Conservation (phyloP, 2,888 invertebrate genomes). For the Mimachlamys varia region DNA sequence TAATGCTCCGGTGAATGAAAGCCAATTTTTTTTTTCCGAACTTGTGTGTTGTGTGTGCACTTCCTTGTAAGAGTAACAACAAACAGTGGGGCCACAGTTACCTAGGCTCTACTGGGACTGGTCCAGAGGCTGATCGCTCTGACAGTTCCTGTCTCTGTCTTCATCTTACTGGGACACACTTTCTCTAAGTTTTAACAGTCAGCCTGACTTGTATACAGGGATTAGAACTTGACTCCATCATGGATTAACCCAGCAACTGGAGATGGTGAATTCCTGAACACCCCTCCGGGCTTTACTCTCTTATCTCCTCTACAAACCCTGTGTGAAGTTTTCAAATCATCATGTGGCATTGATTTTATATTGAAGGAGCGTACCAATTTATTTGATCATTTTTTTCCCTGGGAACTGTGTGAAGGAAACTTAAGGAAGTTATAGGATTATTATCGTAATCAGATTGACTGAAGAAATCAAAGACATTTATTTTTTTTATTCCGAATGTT, state of each 20-base stretch:
- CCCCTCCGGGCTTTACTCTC: not conserved
- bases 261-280: not conserved
- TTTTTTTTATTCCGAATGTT: not conserved
- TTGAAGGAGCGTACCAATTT: slow-evolving; percentile 4
- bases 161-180: not conserved
- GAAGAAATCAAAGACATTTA: not conserved
- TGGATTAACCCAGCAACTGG: not conserved
- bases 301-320: not conserved
- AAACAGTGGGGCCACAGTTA: not conserved
- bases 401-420: not conserved
- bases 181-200: not conserved
- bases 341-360: slow-evolving; percentile 32
- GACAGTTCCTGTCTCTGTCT: not conserved
- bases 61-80: slow-evolving; percentile 17
- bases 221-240: not conserved
- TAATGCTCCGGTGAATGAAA: slow-evolving; percentile 13
- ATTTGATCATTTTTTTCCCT: not conserved
- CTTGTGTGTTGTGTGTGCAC: slow-evolving; percentile 34
- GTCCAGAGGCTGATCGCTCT: slow-evolving; percentile 12
- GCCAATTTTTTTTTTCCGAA: slow-evolving; percentile 26
- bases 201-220: not conserved
- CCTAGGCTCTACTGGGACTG: slow-evolving; percentile 9
- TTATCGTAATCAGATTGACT: not conserved
- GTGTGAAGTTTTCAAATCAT: not conserved
- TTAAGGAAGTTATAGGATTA: slow-evolving; percentile 1